phyloP scores from a whole-genome alignment of 1,140 invertebrate species.

The Pentalonia nigronervosa region DNA sequence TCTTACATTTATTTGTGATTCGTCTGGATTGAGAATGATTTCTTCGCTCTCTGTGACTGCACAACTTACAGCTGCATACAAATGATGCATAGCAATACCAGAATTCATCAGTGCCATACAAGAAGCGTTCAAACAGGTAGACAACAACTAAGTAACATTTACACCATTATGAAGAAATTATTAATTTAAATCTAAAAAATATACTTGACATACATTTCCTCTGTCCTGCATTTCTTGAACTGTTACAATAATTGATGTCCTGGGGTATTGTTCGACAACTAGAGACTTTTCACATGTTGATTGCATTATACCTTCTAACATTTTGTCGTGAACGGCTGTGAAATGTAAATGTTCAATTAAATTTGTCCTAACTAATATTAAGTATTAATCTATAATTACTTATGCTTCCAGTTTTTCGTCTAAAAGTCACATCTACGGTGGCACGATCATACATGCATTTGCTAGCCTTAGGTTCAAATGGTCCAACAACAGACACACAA shows the following conservation, averaged over 20 bases:
- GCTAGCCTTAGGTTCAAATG: constrained; percentile 78
- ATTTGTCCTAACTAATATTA: neutral
- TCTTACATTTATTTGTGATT: constrained; percentile 66
- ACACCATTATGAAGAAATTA: constrained; percentile 34
- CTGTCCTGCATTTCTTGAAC: constrained; percentile 87
- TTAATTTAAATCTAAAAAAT: neutral
- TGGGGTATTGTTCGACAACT: constrained; percentile 75
- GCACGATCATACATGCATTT: constrained; percentile 82
- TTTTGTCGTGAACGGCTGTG: constrained; percentile 73
- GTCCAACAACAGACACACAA: constrained; percentile 82
- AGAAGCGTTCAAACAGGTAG: constrained; percentile 81
- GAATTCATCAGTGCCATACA: constrained; percentile 83
- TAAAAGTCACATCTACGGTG: constrained; percentile 79
- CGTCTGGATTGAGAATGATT: constrained; percentile 74
- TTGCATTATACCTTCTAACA: constrained; percentile 77
- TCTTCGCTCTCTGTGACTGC: constrained; percentile 72
- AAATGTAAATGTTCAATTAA: constrained; percentile 64
- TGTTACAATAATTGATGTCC: constrained; percentile 78
- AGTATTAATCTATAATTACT: constrained; percentile 10
- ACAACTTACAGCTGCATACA: constrained; percentile 80
- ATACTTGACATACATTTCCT: constrained; percentile 73
- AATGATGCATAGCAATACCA: constrained; percentile 79
- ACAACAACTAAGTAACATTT: constrained; percentile 70
- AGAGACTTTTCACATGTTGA: constrained; percentile 79
- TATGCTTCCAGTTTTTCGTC: constrained; percentile 72